phyloP scores from a whole-genome alignment of 2,113 vertebrate genomes.

The Turnix velox region DNA sequence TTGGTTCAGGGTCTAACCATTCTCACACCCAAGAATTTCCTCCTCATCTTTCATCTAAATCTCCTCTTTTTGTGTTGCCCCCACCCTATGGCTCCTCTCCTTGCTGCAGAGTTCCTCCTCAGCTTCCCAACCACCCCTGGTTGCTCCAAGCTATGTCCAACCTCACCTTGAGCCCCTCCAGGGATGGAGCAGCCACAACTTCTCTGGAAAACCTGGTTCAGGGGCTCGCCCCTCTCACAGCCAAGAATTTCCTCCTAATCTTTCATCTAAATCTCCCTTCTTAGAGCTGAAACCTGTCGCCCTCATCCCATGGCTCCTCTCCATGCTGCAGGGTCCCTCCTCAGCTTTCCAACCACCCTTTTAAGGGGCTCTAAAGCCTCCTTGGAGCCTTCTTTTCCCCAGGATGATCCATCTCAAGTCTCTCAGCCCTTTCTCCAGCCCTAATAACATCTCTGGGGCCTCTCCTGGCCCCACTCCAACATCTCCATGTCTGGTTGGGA shows the following conservation, averaged over 20 bases:
- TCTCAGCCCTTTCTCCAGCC: too few relatives aligned
- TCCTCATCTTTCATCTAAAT: too few relatives aligned
- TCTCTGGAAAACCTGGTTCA: neutral
- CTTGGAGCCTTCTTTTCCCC: neutral
- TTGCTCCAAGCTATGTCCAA: too few relatives aligned
- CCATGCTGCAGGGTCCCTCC: neutral
- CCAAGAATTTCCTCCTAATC: too few relatives aligned
- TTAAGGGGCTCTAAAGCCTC: neutral
- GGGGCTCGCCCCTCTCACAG: neutral
- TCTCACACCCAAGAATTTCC: too few relatives aligned
- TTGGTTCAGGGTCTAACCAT: neutral
- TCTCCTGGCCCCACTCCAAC: too few relatives aligned
- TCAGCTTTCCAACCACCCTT: neutral
- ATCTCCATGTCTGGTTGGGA: neutral
- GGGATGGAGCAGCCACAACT: neutral
- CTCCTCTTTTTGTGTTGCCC: too few relatives aligned
- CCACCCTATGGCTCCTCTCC: too few relatives aligned
- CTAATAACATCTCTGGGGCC: too few relatives aligned
- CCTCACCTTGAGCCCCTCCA: neutral
- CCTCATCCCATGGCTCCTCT: too few relatives aligned
- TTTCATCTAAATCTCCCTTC: too few relatives aligned
- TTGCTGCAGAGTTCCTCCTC: neutral
- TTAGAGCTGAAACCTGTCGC: too few relatives aligned
- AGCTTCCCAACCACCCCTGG: neutral
- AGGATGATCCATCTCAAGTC: neutral